Conservation (phyloP, 2,113 vertebrate genomes). For the Oenanthe oenanthe region DNA sequence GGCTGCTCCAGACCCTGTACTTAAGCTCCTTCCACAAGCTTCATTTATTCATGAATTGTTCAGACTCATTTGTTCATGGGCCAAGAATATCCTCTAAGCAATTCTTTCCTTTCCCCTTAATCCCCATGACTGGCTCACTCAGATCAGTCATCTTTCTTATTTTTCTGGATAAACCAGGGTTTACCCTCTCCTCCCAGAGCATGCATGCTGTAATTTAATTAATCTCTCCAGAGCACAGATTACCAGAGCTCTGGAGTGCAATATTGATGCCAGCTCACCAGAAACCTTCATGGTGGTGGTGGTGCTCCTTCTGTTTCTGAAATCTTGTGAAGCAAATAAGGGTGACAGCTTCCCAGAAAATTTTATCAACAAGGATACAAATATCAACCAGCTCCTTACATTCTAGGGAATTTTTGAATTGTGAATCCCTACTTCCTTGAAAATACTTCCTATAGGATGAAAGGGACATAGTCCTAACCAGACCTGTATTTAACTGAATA, state of each 20-base stretch:
- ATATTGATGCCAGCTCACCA: neutral
- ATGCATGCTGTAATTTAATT: neutral
- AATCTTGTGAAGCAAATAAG: neutral
- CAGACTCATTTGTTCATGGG: neutral
- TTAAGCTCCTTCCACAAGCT: slow-evolving; percentile 2
- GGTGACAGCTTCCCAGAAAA: neutral
- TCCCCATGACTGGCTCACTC: neutral
- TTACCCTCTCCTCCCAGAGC: neutral
- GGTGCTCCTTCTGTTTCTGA: neutral
- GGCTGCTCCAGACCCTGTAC: neutral
- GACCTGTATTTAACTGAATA: neutral
- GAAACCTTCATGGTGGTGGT: fast-evolving
- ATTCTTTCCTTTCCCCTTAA: slow-evolving; percentile 51
- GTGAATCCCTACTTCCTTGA: neutral
- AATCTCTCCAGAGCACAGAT: neutral
- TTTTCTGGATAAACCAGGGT: neutral
- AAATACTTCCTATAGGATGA: neutral
- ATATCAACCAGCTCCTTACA: neutral
- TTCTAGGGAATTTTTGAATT: neutral
- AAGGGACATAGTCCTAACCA: neutral
- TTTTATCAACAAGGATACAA: neutral
- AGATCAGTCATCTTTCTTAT: neutral
- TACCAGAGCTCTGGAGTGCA: neutral
- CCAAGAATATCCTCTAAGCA: slow-evolving; percentile 37
- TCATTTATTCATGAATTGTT: neutral